Percentiles rank a stretch among this genome's conserved stretches.
phyloP scores from a whole-genome alignment of 1,140 invertebrate genomes.

The Saccostrea glomerata region DNA sequence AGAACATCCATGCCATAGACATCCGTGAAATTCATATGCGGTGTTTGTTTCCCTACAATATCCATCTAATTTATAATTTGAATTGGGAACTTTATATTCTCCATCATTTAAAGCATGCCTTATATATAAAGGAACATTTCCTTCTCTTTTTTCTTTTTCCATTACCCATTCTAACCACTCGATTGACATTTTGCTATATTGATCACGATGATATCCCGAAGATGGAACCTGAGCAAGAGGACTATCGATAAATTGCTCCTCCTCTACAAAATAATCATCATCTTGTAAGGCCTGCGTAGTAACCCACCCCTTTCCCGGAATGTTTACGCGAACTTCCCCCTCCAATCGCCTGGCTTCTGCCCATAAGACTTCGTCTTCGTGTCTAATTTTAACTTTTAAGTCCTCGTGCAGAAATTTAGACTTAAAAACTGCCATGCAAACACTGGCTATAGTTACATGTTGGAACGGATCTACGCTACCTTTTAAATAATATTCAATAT shows the following conservation, averaged over 20 bases:
- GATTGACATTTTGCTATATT: constrained; percentile 22
- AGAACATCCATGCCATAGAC: constrained; percentile 63
- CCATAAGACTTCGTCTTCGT: background rate
- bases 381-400: background rate
- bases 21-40: constrained; percentile 60
- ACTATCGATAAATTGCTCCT: background rate
- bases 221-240: too few species aligned
- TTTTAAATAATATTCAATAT: constrained; percentile 14
- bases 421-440: constrained; percentile 34
- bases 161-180: constrained; percentile 50
- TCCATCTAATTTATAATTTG: constrained; percentile 52
- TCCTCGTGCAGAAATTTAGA: constrained; percentile 17
- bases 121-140: constrained; percentile 5
- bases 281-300: background rate
- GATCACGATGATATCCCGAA: background rate
- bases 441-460: constrained; percentile 8
- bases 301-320: background rate
- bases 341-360: background rate
- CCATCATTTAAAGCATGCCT: constrained; percentile 57
- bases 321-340: background rate
- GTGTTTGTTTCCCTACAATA: constrained; percentile 50
- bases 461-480: constrained; percentile 40
- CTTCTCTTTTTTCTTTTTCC: constrained; percentile 23
- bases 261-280: background rate
- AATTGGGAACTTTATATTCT: constrained; percentile 40